Evolutionary conservation across 2,888 invertebrate genomes (phyloP).

Genomic region (Rosalia funebris): DNA sequence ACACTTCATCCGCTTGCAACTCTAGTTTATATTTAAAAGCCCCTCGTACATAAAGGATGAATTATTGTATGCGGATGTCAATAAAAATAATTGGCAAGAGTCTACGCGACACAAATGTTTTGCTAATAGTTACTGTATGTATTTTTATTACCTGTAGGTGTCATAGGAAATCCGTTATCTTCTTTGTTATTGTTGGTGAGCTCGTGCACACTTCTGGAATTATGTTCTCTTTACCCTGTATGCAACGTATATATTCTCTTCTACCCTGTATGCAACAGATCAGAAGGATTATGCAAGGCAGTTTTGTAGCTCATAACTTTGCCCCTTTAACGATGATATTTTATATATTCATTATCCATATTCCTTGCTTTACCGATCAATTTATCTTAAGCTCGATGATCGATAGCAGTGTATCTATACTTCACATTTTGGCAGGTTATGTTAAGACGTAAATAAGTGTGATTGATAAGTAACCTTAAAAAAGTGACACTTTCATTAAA

Average conservation of each 20-base stretch:
- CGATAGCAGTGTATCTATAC: not conserved
- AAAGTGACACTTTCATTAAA: too few species aligned
- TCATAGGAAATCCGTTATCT: slow-evolving; percentile 58
- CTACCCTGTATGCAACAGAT: too few species aligned
- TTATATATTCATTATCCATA: not conserved
- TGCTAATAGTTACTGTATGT: too few species aligned
- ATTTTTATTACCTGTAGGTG: slow-evolving; percentile 58
- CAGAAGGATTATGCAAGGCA: too few species aligned
- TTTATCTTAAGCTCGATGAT: not conserved
- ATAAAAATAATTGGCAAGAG: too few species aligned
- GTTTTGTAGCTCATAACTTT: not conserved
- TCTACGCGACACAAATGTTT: too few species aligned
- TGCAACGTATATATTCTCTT: too few species aligned
- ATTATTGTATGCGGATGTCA: too few species aligned
- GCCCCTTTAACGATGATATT: not conserved
- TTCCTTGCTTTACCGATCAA: not conserved
- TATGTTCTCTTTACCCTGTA: too few species aligned
- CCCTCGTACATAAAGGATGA: too few species aligned
- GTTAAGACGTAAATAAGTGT: not conserved
- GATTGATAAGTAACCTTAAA: not conserved
- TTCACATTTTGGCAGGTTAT: not conserved
- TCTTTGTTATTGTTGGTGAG: slow-evolving; percentile 59
- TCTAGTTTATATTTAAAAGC: too few species aligned
- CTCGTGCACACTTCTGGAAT: slow-evolving; percentile 54
- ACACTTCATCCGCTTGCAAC: too few species aligned